Evolutionary conservation across 2,797 vertebrate species (phyloP).

Genomic region (Pseudocheirus occidentalis): DNA sequence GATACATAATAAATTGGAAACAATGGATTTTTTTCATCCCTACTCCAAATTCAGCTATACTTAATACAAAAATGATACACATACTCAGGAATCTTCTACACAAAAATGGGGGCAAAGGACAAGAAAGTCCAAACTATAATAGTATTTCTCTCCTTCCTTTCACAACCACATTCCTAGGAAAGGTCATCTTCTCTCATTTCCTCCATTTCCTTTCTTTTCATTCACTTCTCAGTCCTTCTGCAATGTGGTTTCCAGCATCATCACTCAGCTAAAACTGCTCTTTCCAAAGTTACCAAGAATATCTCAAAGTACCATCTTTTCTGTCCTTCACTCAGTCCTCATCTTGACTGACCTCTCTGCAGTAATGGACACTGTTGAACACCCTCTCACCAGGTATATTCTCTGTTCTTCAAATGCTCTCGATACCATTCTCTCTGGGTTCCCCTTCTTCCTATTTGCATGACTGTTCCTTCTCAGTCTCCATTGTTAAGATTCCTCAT

Average conservation of each 20-base stretch:
- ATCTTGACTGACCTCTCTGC: neutral
- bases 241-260: neutral
- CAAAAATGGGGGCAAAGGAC: neutral
- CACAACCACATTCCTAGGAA: neutral
- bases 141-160: neutral
- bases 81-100: neutral
- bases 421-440: neutral
- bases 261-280: neutral
- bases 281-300: neutral
- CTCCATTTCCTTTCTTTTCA: neutral
- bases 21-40: neutral
- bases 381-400: neutral
- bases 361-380: neutral
- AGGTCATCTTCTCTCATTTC: neutral
- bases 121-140: neutral
- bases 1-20: neutral
- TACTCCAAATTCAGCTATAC: neutral
- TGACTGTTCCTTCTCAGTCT: neutral
- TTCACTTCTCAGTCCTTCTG: neutral
- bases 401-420: neutral
- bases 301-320: neutral
- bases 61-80: neutral
- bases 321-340: neutral
- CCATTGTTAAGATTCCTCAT: neutral
- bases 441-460: neutral